phyloP scores from a whole-genome alignment of 2,113 vertebrate genomes.

The Cavia aperea region DNA sequence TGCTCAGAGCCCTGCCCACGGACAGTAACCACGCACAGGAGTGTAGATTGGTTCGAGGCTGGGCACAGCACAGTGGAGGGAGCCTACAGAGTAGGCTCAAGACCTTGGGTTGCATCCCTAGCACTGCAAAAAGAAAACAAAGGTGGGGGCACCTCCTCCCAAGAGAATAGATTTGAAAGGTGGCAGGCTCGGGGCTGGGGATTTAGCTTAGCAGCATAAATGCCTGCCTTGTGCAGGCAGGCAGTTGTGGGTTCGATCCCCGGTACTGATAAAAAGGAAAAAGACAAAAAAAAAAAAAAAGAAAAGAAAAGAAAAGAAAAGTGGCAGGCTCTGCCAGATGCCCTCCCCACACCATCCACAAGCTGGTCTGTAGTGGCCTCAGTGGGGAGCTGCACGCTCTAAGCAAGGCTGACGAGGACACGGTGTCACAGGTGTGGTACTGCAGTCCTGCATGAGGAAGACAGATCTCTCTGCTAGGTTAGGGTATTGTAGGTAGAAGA shows the following conservation, averaged over 20 bases:
- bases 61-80: neutral
- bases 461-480: neutral
- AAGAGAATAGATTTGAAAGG: neutral
- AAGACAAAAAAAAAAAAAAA: too few species aligned
- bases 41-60: neutral
- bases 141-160: neutral
- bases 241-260: too few species aligned
- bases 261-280: too few species aligned
- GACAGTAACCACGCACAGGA: neutral
- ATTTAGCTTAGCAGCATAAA: too few species aligned
- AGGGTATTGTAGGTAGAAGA: neutral
- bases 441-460: neutral
- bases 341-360: neutral
- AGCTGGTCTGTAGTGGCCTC: constrained; percentile 78
- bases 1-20: neutral
- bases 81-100: neutral
- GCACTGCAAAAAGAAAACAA: neutral
- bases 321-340: neutral
- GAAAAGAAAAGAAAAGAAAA: neutral
- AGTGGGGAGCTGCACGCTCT: constrained; percentile 75
- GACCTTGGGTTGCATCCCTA: neutral
- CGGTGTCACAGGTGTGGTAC: constrained; percentile 71
- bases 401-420: constrained; percentile 74
- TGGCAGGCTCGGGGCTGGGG: too few species aligned
- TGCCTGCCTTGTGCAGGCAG: too few species aligned